Base-by-base conservation (phyloP, 2,113 vertebrate genomes). In the Dromiciops gliroides region DNA sequence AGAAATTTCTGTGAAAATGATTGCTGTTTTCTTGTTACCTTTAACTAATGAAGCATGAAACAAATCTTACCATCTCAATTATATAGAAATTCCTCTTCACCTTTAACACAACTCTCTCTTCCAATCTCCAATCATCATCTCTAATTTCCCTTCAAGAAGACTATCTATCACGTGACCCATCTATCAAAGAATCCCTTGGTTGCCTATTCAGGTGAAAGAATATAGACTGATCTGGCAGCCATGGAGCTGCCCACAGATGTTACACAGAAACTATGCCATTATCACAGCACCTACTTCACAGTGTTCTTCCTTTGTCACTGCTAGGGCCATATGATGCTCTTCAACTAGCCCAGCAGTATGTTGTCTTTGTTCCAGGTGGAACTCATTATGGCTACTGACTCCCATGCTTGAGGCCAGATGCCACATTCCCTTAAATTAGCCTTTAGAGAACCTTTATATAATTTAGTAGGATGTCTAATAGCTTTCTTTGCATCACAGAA, bases 401-500 rank as follows among this genome's bases (percentile, higher is more conserved):
- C 67, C 67, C 67, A 83, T 83, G 67, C 67, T 83, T 83, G 19
- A 83, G 67, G 67, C 67, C 67, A 83, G 67, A 83, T 83, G 67
- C 67, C n/a, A 83, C 67, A 83, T 83, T 83, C 37, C 67, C 67
- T 83, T 83, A 83, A 83, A 83, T 83, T 83, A 44, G 67, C 67
- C 67, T 83, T 83, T 83, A 83, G 67, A 83, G 67, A 83, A 83
- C 67, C 67, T 83, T 83, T 83, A 83, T 83, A 83, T 83, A 83
- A 83, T 83, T 83, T 83, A 83, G 67, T 83, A 83, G 67, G 67
- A 83, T 83, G 67, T 83, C 67, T 83, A 83, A 83, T 83, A 83
- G 67, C 67, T 83, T 83, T 83, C 67, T 83, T 83, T 83, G 67
- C 67, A 44, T 83, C 67, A 83, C 67, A 83, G 67, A 83, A 83